A percentile compares a stretch with the other conserved stretches of the same genome.
These are phyloP conservation scores for Dendrolimus punctatus DNA, from an alignment of 1,140 invertebrate species.

Conservation along the genomic window DNA sequence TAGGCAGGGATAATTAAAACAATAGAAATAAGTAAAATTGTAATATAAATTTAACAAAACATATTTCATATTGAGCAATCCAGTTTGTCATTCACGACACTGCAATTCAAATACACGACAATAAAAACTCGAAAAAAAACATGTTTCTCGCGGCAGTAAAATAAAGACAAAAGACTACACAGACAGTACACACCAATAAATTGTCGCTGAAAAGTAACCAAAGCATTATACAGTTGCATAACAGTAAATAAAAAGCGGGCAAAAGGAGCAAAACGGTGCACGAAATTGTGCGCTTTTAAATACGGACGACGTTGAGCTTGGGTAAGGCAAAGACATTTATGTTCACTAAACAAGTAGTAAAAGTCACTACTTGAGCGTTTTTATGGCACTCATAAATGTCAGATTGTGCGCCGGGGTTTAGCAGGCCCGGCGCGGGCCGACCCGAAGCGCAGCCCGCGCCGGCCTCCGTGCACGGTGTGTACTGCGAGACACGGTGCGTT, in stretches of 20 bases:
- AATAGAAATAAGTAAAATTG: background rate
- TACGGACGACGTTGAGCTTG: slow-evolving; percentile 65
- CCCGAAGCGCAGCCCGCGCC: slow-evolving; percentile 21
- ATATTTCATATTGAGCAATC: slow-evolving; percentile 16
- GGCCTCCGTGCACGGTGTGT: slow-evolving; percentile 2
- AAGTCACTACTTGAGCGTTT: slow-evolving; percentile 74
- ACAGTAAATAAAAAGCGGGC: slow-evolving; percentile 64
- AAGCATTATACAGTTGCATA: slow-evolving; percentile 69
- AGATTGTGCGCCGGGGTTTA: slow-evolving; percentile 65
- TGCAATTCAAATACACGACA: slow-evolving; percentile 29
- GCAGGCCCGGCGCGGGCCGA: slow-evolving; percentile 40
- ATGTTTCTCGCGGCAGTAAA: slow-evolving; percentile 49
- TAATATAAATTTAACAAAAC: slow-evolving; percentile 1
- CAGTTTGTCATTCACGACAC: background rate
- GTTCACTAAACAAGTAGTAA: slow-evolving; percentile 75
- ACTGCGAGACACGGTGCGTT: too few relatives aligned
- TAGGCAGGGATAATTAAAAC: too few relatives aligned
- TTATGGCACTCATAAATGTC: slow-evolving; percentile 73
- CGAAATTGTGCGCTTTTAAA: slow-evolving; percentile 69
- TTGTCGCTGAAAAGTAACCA: slow-evolving; percentile 64
- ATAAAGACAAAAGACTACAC: slow-evolving; percentile 62
- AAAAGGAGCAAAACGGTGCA: slow-evolving; percentile 62
- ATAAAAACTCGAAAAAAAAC: slow-evolving; percentile 47
- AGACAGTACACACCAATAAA: slow-evolving; percentile 35
- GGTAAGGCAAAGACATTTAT: slow-evolving; percentile 72